Conservation (phyloP, 2,113 vertebrate genomes). For the Agelaius phoeniceus region DNA sequence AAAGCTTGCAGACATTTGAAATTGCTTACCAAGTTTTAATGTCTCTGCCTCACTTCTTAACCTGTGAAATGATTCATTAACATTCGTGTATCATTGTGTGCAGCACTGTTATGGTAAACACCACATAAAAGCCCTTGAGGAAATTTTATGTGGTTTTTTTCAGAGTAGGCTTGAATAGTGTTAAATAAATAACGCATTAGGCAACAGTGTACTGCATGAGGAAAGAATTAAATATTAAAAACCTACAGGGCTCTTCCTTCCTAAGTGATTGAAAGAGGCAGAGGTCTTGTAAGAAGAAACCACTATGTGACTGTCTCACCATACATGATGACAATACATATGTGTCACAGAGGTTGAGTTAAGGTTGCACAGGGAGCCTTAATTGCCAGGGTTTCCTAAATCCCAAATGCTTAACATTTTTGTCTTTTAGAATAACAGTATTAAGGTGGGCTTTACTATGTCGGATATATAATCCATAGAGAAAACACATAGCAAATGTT, state of each 20-base stretch:
- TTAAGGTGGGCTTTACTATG: not conserved
- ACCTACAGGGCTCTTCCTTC: not conserved
- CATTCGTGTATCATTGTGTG: not conserved
- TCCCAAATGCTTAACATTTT: not conserved
- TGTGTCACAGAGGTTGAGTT: not conserved
- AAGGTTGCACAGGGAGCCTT: not conserved
- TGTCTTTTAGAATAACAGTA: not conserved
- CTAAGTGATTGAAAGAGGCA: not conserved
- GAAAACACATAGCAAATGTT: not conserved
- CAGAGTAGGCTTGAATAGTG: not conserved
- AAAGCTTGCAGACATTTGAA: not conserved
- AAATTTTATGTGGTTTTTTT: not conserved
- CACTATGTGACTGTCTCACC: not conserved
- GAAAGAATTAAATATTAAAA: conserved; percentile 35
- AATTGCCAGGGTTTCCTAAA: not conserved
- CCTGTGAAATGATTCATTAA: conserved; percentile 4
- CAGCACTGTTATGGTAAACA: not conserved
- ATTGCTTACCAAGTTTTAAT: not conserved
- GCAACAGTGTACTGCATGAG: not conserved
- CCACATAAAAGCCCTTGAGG: conserved; percentile 19
- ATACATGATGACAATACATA: not conserved
- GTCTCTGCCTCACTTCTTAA: not conserved
- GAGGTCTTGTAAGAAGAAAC: conserved; percentile 1
- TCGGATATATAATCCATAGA: not conserved
- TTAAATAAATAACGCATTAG: not conserved